These are phyloP conservation scores for Microplitis demolitor DNA, from an alignment of 1,140 invertebrate genomes.

Conservation along the genomic window DNA sequence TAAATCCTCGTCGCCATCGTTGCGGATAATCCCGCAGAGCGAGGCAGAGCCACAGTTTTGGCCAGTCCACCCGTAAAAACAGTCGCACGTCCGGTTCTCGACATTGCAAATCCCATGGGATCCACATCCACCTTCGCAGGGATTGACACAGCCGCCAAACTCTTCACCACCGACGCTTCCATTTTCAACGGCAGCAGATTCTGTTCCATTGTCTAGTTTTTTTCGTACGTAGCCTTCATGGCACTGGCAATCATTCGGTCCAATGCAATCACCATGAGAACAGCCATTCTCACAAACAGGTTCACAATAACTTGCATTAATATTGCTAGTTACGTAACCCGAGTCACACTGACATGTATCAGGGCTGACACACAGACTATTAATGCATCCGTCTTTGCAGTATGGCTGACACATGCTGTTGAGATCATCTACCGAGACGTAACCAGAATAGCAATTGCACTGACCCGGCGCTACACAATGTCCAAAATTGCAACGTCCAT, in stretches of 20 bases:
- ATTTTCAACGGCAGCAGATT: not conserved
- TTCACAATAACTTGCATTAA: slow-evolving; percentile 8
- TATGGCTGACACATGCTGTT: slow-evolving; percentile 10
- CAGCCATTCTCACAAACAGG: slow-evolving; percentile 11
- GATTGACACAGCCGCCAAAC: slow-evolving; percentile 3
- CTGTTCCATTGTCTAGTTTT: slow-evolving; percentile 3
- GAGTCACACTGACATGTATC: slow-evolving; percentile 9
- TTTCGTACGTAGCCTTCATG: not conserved
- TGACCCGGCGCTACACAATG: slow-evolving; percentile 11
- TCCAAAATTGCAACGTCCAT: slow-evolving; percentile 9
- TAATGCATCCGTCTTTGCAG: slow-evolving; percentile 5
- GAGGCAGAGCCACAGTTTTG: slow-evolving; percentile 2
- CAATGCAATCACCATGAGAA: slow-evolving; percentile 19
- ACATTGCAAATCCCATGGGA: slow-evolving; percentile 16
- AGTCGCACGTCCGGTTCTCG: slow-evolving; percentile 15
- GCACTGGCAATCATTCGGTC: slow-evolving; percentile 18
- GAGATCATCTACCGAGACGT: not conserved
- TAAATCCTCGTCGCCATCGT: slow-evolving; percentile 10
- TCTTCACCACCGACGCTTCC: not conserved
- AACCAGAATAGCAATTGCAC: slow-evolving; percentile 12
- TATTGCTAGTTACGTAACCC: not conserved
- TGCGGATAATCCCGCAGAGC: slow-evolving; percentile 15
- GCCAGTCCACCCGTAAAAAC: slow-evolving; percentile 20
- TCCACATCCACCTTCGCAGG: slow-evolving; percentile 15
- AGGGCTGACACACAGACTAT: slow-evolving; percentile 11